Conservation (phyloP, 2,113 vertebrate species). For the Phasianus colchicus region DNA sequence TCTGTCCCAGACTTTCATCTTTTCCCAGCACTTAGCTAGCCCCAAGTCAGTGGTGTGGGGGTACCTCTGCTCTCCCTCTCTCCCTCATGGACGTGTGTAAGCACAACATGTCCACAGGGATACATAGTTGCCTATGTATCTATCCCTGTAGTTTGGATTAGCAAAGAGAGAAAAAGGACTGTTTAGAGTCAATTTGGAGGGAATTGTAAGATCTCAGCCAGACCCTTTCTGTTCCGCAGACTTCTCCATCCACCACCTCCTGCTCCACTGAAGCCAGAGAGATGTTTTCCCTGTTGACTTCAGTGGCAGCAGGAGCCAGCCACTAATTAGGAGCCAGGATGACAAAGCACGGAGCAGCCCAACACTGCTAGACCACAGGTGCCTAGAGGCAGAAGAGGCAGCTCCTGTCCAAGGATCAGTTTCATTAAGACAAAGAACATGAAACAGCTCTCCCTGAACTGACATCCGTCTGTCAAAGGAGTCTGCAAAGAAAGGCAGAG, state of each 20-base stretch:
- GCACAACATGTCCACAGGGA: not conserved
- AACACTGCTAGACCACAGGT: conserved; percentile 21
- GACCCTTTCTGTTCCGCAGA: not conserved
- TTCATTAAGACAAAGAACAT: conserved; percentile 68
- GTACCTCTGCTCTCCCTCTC: not conserved
- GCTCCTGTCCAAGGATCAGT: conserved; percentile 37
- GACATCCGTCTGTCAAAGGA: conserved; percentile 70
- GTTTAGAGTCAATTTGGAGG: not conserved
- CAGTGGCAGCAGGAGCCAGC: conserved; percentile 28
- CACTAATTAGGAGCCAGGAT: conserved; percentile 68
- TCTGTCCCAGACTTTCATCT: not conserved
- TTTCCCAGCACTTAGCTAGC: not conserved
- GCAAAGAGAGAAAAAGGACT: not conserved
- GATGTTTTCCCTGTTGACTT: conserved; percentile 44
- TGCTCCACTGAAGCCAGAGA: conserved; percentile 19
- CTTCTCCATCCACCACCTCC: not conserved
- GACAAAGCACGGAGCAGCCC: conserved; percentile 55
- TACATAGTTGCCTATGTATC: not conserved
- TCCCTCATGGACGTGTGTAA: not conserved
- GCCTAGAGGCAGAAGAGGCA: conserved; percentile 48
- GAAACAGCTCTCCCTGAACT: conserved; percentile 41
- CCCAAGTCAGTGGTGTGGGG: not conserved
- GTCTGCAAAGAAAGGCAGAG: conserved; percentile 55
- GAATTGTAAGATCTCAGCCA: not conserved
- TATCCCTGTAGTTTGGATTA: not conserved